phyloP scores from a whole-genome alignment of 53 echinoderm and acorn worm genomes.

The Crossaster papposus region DNA sequence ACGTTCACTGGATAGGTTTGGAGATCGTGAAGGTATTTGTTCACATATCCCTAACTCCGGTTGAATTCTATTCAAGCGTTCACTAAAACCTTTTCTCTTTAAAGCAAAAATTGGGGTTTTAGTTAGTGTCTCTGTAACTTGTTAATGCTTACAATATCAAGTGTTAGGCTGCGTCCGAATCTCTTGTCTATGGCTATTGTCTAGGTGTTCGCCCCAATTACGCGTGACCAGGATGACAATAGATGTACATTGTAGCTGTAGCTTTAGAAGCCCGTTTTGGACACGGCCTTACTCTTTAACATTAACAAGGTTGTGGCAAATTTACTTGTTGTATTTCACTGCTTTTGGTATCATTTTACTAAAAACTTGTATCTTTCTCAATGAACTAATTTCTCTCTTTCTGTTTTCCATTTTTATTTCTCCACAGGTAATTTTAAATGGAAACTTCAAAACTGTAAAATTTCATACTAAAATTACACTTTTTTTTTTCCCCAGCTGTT shows the following conservation, averaged over 20 bases:
- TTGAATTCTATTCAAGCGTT: background rate
- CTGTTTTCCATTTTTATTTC: background rate
- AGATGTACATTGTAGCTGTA: too few relatives aligned
- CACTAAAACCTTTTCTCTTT: background rate
- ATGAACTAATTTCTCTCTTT: background rate
- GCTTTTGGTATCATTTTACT: background rate
- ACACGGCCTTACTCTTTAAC: background rate
- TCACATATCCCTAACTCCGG: background rate
- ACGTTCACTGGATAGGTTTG: conserved; percentile 64
- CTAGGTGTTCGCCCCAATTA: too few relatives aligned
- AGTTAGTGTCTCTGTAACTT: background rate
- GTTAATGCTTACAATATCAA: background rate
- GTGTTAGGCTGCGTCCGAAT: too few relatives aligned
- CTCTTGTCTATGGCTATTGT: too few relatives aligned
- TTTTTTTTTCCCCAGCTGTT: background rate
- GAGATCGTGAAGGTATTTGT: conserved; percentile 54
- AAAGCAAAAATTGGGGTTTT: background rate
- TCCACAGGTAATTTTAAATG: background rate
- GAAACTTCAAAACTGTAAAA: background rate
- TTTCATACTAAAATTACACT: too few relatives aligned
- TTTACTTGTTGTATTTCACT: background rate
- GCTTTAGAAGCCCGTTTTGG: too few relatives aligned
- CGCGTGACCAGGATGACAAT: too few relatives aligned
- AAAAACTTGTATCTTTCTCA: background rate
- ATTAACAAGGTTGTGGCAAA: background rate